These are phyloP conservation scores for Eurytoma californica DNA, from an alignment of 2,888 invertebrate genomes.

Conservation along the genomic window DNA sequence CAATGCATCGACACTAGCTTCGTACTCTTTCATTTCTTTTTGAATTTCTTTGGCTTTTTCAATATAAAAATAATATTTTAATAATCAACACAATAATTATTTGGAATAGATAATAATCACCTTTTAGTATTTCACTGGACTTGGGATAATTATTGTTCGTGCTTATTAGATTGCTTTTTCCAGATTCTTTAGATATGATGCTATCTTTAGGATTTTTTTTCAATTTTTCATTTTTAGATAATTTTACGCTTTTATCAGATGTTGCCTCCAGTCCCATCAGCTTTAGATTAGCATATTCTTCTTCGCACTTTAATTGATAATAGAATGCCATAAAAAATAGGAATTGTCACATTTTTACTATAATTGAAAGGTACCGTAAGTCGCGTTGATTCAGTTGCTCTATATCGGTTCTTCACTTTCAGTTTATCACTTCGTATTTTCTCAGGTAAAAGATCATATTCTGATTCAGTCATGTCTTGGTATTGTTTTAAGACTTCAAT, in stretches of 20 bases:
- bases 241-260: no score
- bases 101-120: background rate
- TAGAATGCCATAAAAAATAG: no score
- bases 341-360: no score
- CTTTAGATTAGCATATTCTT: no score
- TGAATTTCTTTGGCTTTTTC: constrained; percentile 3
- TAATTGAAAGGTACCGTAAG: no score
- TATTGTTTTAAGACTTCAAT: constrained; percentile 57
- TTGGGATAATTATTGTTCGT: background rate
- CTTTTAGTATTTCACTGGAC: background rate
- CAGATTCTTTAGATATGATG: no score
- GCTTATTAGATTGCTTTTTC: no score
- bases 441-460: constrained; percentile 63
- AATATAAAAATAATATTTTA: background rate
- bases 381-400: background rate
- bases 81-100: background rate
- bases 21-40: constrained; percentile 58
- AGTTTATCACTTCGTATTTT: constrained; percentile 59
- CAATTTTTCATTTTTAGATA: background rate
- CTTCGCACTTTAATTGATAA: no score
- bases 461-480: constrained; percentile 63
- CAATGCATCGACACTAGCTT: constrained; percentile 57
- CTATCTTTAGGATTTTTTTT: background rate
- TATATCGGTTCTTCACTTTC: background rate
- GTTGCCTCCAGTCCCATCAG: no score